These are phyloP conservation scores for Amphibalanus amphitrite DNA, from an alignment of 1,140 invertebrate species.

Conservation along the genomic window DNA sequence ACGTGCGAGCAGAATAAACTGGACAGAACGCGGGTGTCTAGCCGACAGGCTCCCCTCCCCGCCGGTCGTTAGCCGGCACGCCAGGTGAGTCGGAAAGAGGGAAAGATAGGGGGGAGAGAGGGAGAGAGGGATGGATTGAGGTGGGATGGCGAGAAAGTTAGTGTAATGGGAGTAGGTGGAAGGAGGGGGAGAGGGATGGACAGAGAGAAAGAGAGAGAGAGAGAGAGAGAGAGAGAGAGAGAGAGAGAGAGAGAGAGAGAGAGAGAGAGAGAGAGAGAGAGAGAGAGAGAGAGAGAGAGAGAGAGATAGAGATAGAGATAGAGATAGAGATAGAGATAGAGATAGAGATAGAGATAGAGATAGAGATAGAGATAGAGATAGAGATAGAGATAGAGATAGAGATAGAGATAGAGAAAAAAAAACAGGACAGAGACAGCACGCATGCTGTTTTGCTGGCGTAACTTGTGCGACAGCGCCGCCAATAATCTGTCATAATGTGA, in stretches of 20 bases:
- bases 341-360: background rate
- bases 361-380: background rate
- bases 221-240: background rate
- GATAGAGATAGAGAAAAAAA: background rate
- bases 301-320: conserved; percentile 9
- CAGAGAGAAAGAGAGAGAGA: background rate
- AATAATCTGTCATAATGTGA: no score
- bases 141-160: no score
- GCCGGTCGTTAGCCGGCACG: conserved; percentile 1
- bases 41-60: background rate
- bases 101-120: background rate
- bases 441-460: no score
- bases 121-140: background rate
- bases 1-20: background rate
- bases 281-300: conserved; percentile 3
- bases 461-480: no score
- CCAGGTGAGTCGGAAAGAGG: conserved; percentile 1
- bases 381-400: background rate
- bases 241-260: conserved; percentile 7
- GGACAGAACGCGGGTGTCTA: background rate
- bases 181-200: background rate
- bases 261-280: conserved; percentile 10
- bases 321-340: background rate
- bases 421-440: background rate
- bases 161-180: background rate